Conservation (phyloP, 2,888 invertebrate genomes). For the Geotrupes spiniger region DNA sequence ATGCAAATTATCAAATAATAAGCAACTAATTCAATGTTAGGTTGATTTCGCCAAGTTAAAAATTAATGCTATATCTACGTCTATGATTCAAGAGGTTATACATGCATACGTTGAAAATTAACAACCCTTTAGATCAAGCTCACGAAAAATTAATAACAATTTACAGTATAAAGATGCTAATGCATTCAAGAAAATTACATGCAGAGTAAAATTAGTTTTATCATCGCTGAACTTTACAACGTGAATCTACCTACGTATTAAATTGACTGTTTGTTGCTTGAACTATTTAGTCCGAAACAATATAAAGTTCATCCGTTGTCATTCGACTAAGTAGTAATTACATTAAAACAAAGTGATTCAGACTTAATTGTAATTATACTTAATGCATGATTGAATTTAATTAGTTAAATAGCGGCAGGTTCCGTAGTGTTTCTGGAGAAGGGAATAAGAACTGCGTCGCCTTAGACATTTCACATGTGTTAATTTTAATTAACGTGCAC, state of each 20-base stretch:
- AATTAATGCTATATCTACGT: too few species aligned
- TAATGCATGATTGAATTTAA: conserved; percentile 41
- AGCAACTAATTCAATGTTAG: too few species aligned
- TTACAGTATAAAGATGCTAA: too few species aligned
- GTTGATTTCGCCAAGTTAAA: too few species aligned
- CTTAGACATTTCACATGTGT: background rate
- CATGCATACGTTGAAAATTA: too few species aligned
- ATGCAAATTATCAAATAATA: too few species aligned
- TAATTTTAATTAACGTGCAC: conserved; percentile 1
- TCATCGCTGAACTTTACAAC: too few species aligned
- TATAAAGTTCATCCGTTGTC: conserved; percentile 36
- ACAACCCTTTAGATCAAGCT: too few species aligned
- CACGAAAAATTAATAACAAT: too few species aligned
- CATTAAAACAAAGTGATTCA: conserved; percentile 43
- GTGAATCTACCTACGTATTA: background rate
- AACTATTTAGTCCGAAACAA: conserved; percentile 25
- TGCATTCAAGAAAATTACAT: too few species aligned
- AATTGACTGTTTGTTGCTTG: background rate
- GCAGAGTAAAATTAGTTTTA: too few species aligned
- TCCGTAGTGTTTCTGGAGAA: background rate
- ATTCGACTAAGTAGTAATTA: conserved; percentile 38
- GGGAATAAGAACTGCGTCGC: background rate
- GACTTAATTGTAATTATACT: conserved; percentile 39
- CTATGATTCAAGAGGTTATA: too few species aligned
- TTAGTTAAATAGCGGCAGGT: conserved; percentile 34